These are phyloP conservation scores for Ichneumoninae sp. DNA, from an alignment of 2,888 invertebrate species.

Conservation along the genomic window DNA sequence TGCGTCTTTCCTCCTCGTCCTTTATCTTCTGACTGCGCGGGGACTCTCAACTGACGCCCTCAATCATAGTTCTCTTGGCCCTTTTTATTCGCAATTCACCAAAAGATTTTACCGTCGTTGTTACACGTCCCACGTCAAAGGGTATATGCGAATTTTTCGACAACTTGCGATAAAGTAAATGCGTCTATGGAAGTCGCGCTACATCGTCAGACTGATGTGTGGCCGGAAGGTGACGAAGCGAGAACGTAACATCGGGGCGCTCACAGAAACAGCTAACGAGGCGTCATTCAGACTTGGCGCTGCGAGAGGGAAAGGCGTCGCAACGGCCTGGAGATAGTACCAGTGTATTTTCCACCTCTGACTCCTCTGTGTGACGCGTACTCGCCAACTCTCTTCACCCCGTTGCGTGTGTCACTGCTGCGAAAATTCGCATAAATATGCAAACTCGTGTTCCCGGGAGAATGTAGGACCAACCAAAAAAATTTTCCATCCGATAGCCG, in stretches of 20 bases:
- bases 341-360: slow-evolving; percentile 70
- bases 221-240: slow-evolving; percentile 44
- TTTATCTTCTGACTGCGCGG: slow-evolving; percentile 12
- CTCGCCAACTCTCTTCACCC: slow-evolving; percentile 67
- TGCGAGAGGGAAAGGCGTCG: slow-evolving; percentile 61
- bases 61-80: background rate
- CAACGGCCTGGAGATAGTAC: slow-evolving; percentile 59
- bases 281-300: slow-evolving; percentile 75
- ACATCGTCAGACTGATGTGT: slow-evolving; percentile 34
- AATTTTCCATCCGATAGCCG: slow-evolving; percentile 62
- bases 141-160: background rate
- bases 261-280: slow-evolving; percentile 75
- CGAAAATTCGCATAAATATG: slow-evolving; percentile 79
- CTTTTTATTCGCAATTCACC: slow-evolving; percentile 4
- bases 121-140: background rate
- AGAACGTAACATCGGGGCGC: slow-evolving; percentile 41
- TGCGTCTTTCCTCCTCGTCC: slow-evolving; percentile 44
- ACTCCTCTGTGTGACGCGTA: slow-evolving; percentile 53
- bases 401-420: slow-evolving; percentile 67
- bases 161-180: background rate
- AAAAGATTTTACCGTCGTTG: slow-evolving; percentile 11
- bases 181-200: slow-evolving; percentile 9
- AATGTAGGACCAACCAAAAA: slow-evolving; percentile 66
- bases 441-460: slow-evolving; percentile 74
- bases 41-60: background rate